Percentiles rank a stretch among this genome's conserved stretches.
These are phyloP conservation scores for Alentia gelatinosa DNA, from an alignment of 2,888 invertebrate genomes.

Conservation along the genomic window DNA sequence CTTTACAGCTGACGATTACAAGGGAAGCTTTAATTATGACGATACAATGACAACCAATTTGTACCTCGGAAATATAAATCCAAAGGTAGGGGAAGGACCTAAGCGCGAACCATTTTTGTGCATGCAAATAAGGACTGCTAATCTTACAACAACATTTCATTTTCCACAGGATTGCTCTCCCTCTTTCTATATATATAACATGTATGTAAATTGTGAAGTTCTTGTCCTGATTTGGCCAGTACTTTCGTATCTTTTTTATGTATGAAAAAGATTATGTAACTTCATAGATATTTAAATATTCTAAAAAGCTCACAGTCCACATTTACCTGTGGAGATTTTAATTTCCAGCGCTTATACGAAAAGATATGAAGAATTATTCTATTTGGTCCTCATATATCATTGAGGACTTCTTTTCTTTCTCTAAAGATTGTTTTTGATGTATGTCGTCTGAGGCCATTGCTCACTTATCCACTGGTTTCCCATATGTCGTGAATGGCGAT, in stretches of 20 bases:
- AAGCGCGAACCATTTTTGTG: not conserved
- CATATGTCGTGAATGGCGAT: conserved; percentile 58
- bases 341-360: too few species aligned
- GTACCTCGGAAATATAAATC: conserved; percentile 97
- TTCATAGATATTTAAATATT: too few species aligned
- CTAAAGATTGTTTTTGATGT: too few species aligned
- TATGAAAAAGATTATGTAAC: too few species aligned
- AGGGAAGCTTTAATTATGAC: conserved; percentile 81
- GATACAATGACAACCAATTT: conserved; percentile 99
- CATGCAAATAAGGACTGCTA: conserved; percentile 22
- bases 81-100: conserved; percentile 86
- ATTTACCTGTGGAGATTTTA: too few species aligned
- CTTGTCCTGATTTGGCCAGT: too few species aligned
- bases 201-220: not conserved
- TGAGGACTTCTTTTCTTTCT: too few species aligned
- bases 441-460: conserved; percentile 20
- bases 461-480: conserved; percentile 51
- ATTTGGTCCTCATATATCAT: not conserved
- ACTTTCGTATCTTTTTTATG: too few species aligned
- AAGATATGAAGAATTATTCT: too few species aligned
- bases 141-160: not conserved
- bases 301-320: too few species aligned
- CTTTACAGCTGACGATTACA: conserved; percentile 62
- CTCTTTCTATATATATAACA: not conserved
- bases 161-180: conserved; percentile 8